Percentiles rank a stretch among this genome's conserved stretches.
Evolutionary conservation across 2,113 vertebrate genomes (phyloP).

Genomic region (Pseudopodoces humilis): DNA sequence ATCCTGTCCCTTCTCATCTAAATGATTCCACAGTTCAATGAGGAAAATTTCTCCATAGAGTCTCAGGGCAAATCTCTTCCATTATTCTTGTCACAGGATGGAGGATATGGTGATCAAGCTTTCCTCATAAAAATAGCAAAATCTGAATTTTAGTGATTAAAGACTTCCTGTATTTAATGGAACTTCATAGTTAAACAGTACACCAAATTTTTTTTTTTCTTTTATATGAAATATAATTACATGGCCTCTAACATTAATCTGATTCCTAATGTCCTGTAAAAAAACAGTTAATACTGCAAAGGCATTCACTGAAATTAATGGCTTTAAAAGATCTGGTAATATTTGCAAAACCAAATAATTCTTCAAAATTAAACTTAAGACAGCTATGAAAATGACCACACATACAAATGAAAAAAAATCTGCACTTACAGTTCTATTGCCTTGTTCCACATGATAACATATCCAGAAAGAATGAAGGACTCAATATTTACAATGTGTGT

Average conservation of each 20-base stretch:
- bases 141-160: neutral
- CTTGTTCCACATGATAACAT: slow-evolving; percentile 99
- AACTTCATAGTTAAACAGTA: neutral
- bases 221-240: neutral
- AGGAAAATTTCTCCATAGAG: neutral
- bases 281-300: neutral
- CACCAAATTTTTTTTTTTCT: neutral
- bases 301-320: neutral
- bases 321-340: neutral
- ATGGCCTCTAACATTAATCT: neutral
- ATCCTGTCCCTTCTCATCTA: neutral
- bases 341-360: neutral
- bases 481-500: slow-evolving; percentile 99
- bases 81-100: neutral
- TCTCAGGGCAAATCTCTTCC: neutral
- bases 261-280: neutral
- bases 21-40: neutral
- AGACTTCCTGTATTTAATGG: neutral
- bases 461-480: slow-evolving; percentile 97
- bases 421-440: slow-evolving; percentile 97
- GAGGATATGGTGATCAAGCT: neutral
- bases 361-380: neutral
- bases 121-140: neutral
- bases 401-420: neutral
- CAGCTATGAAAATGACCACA: neutral